Conservation (phyloP, 2,888 invertebrate species). For the Drosophila buzzatii region DNA sequence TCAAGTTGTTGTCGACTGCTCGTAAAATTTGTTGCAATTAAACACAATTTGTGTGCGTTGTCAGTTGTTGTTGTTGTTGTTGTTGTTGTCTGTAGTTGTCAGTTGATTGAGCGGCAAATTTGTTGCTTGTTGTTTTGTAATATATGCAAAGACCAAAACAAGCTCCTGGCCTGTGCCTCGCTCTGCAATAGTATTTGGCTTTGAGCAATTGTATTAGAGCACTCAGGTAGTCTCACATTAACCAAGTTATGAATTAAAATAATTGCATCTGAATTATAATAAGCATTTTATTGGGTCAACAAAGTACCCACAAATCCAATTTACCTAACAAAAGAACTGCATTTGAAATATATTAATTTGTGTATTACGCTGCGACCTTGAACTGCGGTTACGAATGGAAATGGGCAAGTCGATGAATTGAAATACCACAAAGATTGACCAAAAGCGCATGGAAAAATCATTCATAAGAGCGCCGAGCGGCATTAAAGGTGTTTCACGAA, state of each 20-base stretch:
- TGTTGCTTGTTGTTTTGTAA: constrained; percentile 53
- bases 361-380: constrained; percentile 53
- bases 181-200: constrained; percentile 48
- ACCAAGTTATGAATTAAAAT: constrained; percentile 67
- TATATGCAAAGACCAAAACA: constrained; percentile 52
- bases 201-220: background rate
- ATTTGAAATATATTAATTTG: constrained; percentile 19
- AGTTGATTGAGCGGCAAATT: constrained; percentile 74
- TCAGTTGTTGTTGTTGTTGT: constrained; percentile 1
- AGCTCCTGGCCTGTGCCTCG: constrained; percentile 36
- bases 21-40: constrained; percentile 38
- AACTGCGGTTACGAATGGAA: constrained; percentile 40
- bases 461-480: constrained; percentile 4
- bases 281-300: constrained; percentile 22
- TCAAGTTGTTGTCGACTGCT: constrained; percentile 39
- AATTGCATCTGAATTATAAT: constrained; percentile 63
- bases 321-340: constrained; percentile 5
- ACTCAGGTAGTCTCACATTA: constrained; percentile 3
- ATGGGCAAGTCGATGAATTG: constrained; percentile 4
- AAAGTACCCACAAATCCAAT: constrained; percentile 27
- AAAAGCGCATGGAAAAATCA: constrained; percentile 17
- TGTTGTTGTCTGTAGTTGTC: constrained; percentile 13
- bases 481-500: constrained; percentile 19
- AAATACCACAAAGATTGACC: constrained; percentile 9
- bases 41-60: constrained; percentile 18